Evolutionary conservation across 2,113 vertebrate genomes (phyloP), one percentile per base, ranked within the genome.

Genomic region (Pardalotus punctatus): DNA sequence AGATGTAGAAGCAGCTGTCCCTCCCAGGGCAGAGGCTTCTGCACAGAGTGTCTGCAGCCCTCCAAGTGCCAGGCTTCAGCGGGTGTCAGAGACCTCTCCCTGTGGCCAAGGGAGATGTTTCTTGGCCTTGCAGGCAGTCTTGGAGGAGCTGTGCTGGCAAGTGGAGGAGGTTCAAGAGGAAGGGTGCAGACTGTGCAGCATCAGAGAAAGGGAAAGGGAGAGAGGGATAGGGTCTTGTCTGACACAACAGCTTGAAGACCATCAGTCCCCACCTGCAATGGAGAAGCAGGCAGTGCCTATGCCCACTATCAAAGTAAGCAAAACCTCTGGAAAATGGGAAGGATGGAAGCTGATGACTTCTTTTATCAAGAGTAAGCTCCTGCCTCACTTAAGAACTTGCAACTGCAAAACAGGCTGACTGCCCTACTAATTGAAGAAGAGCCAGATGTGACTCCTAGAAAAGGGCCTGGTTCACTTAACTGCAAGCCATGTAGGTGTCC

Each of bases 101-200:
- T 12, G 27, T 58, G 64, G 62, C 33, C 36, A 14, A 47, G 27
- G 35, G 38, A 4, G 2, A 71, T 16, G 23, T 10, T 5, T 23
- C n/a, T 62, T 1, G 6, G 65, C 29, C 22, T 8, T 56, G 24
- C 12, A 50, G 60, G 0, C 3, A 1, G 1, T 45, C 60, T 31
- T 73, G 60, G 33, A 74, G 43, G 28, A 69, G 16, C 29, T 48
- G 15, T 82, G 35, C 60, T 79, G 35, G 18, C 35, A 64, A 50
- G 38, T 10, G 31, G 28, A 81, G 33, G 31, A 82, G 22, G 21
- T 13, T 45, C 0, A 0, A 23, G 13, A 62, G 29, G 50, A 78
- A 45, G 28, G 0, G 1, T 67, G 13, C 6, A 66, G 45, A 8
- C 5, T 48, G 36, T 10, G 5, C 19, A 64, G 8, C n/a, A 62